These are phyloP conservation scores for Enteromius anoplus DNA, from an alignment of 2,797 vertebrate species.

Conservation along the genomic window DNA sequence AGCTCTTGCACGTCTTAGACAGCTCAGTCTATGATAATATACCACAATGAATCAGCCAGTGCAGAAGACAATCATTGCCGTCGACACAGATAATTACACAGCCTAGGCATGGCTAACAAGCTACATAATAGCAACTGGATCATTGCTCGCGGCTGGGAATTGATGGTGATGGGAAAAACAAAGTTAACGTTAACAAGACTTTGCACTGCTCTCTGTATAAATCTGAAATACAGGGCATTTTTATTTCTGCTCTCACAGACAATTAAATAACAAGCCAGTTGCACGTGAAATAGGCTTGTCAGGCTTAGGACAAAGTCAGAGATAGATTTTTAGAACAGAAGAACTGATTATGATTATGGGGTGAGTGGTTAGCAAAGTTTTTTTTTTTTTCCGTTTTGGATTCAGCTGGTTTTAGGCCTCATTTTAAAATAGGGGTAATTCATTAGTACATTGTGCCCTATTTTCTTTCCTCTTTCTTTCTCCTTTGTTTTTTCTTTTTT, in stretches of 20 bases:
- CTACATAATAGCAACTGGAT: slow-evolving; percentile 76
- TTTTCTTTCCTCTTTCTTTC: too few species aligned
- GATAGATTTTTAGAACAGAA: slow-evolving; percentile 27
- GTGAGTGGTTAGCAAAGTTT: neutral
- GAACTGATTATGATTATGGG: slow-evolving; percentile 17
- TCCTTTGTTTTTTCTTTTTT: neutral
- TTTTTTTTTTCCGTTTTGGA: neutral
- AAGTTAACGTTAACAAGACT: slow-evolving; percentile 73
- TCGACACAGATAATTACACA: slow-evolving; percentile 79
- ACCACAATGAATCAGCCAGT: slow-evolving; percentile 70
- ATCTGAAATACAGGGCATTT: slow-evolving; percentile 72
- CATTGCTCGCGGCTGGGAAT: slow-evolving; percentile 73
- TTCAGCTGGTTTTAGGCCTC: neutral
- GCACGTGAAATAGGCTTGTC: slow-evolving; percentile 72
- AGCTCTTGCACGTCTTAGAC: neutral
- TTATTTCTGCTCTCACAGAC: slow-evolving; percentile 68
- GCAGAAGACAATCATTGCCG: slow-evolving; percentile 71
- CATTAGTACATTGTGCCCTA: too few species aligned
- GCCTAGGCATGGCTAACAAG: slow-evolving; percentile 77
- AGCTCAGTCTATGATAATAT: slow-evolving; percentile 64
- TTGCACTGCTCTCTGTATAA: slow-evolving; percentile 68
- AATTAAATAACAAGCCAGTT: slow-evolving; percentile 73
- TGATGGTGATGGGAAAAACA: slow-evolving; percentile 72
- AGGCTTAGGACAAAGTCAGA: slow-evolving; percentile 46
- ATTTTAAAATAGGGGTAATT: neutral